Evolutionary conservation across 2,113 vertebrate genomes (phyloP).

Genomic region (Nothocercus julius): DNA sequence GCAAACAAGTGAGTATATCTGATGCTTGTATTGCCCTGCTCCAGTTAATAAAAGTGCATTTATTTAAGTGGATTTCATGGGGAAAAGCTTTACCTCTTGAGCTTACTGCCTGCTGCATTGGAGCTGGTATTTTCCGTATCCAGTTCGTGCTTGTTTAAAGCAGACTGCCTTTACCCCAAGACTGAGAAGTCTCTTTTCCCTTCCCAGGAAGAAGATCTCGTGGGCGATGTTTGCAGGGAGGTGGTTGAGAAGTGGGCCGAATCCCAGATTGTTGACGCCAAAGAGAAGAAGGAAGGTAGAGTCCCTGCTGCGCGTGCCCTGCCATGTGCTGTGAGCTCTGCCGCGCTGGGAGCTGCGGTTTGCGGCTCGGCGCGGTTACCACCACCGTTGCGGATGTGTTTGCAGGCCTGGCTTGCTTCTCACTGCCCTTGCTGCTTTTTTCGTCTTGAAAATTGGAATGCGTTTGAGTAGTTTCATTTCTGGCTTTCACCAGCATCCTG

Average conservation of each 20-base stretch:
- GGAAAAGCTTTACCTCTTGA: neutral
- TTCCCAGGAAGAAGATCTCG: slow-evolving; percentile 88
- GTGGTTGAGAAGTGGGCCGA: slow-evolving; percentile 91
- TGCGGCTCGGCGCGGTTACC: neutral
- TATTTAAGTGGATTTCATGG: accelerated
- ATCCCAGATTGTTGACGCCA: slow-evolving; percentile 64
- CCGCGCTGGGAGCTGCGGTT: too few species aligned
- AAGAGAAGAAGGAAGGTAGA: slow-evolving; percentile 80
- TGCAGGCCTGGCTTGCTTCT: neutral
- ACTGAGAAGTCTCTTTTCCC: slow-evolving; percentile 31
- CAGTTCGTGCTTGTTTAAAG: neutral
- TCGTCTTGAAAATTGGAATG: accelerated
- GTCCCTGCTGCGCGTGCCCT: neutral
- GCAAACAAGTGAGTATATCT: neutral
- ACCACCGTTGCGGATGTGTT: accelerated
- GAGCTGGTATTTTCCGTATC: neutral
- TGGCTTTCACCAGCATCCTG: neutral
- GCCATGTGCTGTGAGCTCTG: neutral
- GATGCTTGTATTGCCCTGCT: neutral
- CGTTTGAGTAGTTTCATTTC: neutral
- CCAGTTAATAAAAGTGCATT: neutral
- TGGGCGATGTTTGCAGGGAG: slow-evolving; percentile 87
- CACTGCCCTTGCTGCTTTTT: neutral
- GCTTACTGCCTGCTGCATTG: neutral
- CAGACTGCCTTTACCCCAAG: neutral